phyloP scores from a whole-genome alignment of 2,797 vertebrate genomes.

The Hemitrygon akajei region DNA sequence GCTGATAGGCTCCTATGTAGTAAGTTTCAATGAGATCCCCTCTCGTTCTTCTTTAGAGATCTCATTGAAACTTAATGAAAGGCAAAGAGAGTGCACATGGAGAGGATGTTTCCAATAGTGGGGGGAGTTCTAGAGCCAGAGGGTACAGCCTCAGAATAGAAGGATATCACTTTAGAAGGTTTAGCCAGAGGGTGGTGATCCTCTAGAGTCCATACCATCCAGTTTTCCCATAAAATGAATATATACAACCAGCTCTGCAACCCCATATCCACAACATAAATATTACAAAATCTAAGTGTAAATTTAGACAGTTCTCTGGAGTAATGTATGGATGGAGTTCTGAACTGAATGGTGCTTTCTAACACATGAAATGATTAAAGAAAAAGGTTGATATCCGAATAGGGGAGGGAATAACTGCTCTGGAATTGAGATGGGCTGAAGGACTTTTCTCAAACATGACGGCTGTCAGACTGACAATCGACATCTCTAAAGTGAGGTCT shows the following conservation, averaged over 20 bases:
- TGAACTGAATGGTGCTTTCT: neutral
- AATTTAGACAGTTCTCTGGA: neutral
- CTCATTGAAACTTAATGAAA: no score
- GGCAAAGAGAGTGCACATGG: no score
- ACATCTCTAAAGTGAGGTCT: neutral
- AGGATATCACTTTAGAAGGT: no score
- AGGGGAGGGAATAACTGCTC: neutral
- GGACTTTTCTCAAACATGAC: neutral
- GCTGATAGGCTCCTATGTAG: no score
- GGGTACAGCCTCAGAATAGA: no score
- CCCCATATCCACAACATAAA: neutral
- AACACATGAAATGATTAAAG: neutral
- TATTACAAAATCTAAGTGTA: neutral
- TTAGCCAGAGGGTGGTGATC: no score
- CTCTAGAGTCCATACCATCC: no score
- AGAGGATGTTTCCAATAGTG: no score
- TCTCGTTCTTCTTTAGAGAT: no score
- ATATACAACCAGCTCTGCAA: neutral
- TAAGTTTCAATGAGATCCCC: no score
- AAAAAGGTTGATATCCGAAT: neutral
- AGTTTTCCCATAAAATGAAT: neutral
- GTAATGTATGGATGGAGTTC: neutral
- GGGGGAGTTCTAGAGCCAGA: no score
- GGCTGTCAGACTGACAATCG: neutral
- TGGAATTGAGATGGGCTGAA: neutral